These are phyloP conservation scores for Lasius platythorax DNA, from an alignment of 2,888 invertebrate genomes.

Conservation along the genomic window DNA sequence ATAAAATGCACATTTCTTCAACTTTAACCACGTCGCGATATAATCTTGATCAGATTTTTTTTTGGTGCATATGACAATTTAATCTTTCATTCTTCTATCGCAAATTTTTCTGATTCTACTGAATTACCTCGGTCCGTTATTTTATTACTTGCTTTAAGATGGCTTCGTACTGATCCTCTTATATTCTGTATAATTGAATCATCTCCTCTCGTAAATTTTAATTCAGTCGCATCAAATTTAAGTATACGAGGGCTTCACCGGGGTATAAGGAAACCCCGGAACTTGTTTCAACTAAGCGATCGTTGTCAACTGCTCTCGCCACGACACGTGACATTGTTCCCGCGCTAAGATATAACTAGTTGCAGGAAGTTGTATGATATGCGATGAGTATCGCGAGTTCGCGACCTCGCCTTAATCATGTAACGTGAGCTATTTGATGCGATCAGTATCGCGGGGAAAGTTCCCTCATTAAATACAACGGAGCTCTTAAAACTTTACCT, in stretches of 20 bases:
- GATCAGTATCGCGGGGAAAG: constrained; percentile 44
- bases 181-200: not conserved
- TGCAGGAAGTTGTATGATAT: constrained; percentile 27
- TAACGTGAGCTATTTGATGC: constrained; percentile 43
- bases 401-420: constrained; percentile 41
- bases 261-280: not conserved
- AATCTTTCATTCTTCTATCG: not conserved
- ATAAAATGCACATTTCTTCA: not conserved
- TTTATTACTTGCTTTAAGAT: not conserved
- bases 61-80: not conserved
- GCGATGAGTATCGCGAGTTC: constrained; percentile 31
- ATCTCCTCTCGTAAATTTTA: not conserved
- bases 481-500: constrained; percentile 45
- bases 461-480: constrained; percentile 45
- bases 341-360: constrained; percentile 49
- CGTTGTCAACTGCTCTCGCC: not conserved
- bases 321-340: constrained; percentile 12
- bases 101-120: not conserved
- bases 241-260: not conserved
- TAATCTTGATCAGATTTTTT: not conserved
- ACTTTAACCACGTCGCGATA: not conserved
- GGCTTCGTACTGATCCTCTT: not conserved
- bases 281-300: constrained; percentile 27
- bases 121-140: not conserved
- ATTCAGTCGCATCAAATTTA: constrained; percentile 3